Conservation (phyloP, 1,140 invertebrate species). For the Schlechtendalia chinensis region DNA sequence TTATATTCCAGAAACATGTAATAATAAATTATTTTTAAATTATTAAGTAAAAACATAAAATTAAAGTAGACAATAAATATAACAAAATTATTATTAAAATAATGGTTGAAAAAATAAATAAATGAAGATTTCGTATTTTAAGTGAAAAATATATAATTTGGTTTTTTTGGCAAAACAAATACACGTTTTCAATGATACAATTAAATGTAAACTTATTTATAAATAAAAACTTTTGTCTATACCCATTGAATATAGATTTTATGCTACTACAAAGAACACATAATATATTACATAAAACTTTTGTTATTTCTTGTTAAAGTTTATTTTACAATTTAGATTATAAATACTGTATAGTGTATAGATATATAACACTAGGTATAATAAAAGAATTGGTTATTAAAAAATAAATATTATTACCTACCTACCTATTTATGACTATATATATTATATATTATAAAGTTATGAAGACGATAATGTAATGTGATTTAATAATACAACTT, state of each 20-base stretch:
- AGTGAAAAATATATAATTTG: neutral
- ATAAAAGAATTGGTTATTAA: neutral
- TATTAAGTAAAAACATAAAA: neutral
- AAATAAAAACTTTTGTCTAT: neutral
- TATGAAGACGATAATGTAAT: too few relatives aligned
- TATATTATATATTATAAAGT: too few relatives aligned
- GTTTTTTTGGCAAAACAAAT: neutral
- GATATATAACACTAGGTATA: neutral
- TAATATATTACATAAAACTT: slow-evolving; percentile 13
- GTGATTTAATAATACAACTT: too few relatives aligned
- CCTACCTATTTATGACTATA: too few relatives aligned
- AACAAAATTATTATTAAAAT: neutral
- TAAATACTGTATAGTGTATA: neutral
- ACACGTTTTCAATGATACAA: neutral
- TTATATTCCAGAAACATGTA: neutral
- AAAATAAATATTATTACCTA: neutral
- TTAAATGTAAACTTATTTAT: neutral
- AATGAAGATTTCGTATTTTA: neutral
- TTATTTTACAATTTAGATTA: neutral
- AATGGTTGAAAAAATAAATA: neutral
- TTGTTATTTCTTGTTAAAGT: slow-evolving; percentile 1
- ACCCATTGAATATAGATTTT: slow-evolving; percentile 24
- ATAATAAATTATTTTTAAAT: neutral
- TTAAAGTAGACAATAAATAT: neutral
- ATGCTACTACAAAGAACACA: neutral